Evolutionary conservation across 2,888 invertebrate genomes (phyloP).

Genomic region (Idaea aversata): DNA sequence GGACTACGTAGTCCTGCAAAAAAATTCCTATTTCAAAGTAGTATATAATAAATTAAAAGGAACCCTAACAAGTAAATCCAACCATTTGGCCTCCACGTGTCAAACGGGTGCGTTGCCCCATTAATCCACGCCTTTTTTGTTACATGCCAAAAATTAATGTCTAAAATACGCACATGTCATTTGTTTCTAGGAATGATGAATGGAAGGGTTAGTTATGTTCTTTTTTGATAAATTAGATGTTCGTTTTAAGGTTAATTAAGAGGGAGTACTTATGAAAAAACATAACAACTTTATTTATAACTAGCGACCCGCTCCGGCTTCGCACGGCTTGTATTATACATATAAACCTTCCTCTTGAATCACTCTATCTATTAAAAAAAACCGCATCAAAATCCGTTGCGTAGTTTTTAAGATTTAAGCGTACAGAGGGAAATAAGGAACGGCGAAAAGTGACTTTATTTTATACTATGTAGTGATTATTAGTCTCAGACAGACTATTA

Average conservation of each 20-base stretch:
- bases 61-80: slow-evolving; percentile 49
- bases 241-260: neutral
- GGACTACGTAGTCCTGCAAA: too few relatives aligned
- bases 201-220: slow-evolving; percentile 55
- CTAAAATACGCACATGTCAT: slow-evolving; percentile 31
- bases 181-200: slow-evolving; percentile 37
- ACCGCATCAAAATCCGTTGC: too few relatives aligned
- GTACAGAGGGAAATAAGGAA: too few relatives aligned
- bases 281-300: too few relatives aligned
- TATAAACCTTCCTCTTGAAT: too few relatives aligned
- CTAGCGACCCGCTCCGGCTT: too few relatives aligned
- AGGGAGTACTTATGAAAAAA: neutral
- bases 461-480: too few relatives aligned
- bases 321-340: too few relatives aligned
- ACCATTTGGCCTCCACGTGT: slow-evolving; percentile 74
- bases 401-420: too few relatives aligned
- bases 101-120: slow-evolving; percentile 54
- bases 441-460: too few relatives aligned
- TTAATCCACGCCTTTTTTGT: slow-evolving; percentile 63
- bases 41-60: slow-evolving; percentile 17
- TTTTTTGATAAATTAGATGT: slow-evolving; percentile 27
- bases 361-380: too few relatives aligned
- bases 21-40: slow-evolving; percentile 3
- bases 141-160: slow-evolving; percentile 45
- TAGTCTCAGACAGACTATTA: too few relatives aligned